A percentile compares a stretch with the other conserved stretches of the same genome.
Conservation (phyloP, 1,140 invertebrate genomes). For the Eupristina koningsbergeri region DNA sequence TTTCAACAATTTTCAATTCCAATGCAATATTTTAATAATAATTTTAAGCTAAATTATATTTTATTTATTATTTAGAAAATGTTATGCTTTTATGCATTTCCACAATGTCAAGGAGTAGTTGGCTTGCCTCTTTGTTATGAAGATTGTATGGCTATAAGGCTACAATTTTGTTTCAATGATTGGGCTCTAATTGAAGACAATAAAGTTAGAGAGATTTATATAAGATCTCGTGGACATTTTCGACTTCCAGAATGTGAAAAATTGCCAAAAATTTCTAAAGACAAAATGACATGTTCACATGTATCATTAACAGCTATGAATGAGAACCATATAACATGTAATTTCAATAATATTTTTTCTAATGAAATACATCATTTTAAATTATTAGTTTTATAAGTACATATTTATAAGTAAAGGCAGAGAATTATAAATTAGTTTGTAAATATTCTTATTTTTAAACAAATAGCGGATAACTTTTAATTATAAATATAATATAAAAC, state of each 20-base stretch:
- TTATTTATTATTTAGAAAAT: constrained; percentile 77
- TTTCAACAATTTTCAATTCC: not conserved
- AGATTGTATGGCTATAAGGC: constrained; percentile 91
- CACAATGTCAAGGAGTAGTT: constrained; percentile 81
- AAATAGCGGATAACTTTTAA: too few species aligned
- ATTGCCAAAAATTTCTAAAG: constrained; percentile 79
- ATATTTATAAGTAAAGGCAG: too few species aligned
- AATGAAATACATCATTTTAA: not conserved
- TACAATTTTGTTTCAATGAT: constrained; percentile 93
- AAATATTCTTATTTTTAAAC: too few species aligned
- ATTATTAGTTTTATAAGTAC: too few species aligned
- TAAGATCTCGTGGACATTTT: constrained; percentile 90
- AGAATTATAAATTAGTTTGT: too few species aligned
- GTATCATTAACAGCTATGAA: constrained; percentile 88
- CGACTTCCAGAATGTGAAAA: constrained; percentile 87
- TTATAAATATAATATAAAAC: too few species aligned
- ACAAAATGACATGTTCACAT: constrained; percentile 82
- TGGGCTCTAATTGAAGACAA: constrained; percentile 93
- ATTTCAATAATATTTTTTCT: constrained; percentile 54
- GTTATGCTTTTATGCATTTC: constrained; percentile 93
- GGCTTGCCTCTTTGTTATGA: constrained; percentile 88
- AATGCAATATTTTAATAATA: too few species aligned
- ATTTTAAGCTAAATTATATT: constrained; percentile 5
- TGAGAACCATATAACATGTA: constrained; percentile 82
- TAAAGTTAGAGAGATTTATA: constrained; percentile 83